Conservation (phyloP, 2,888 invertebrate genomes). For the Mactromeris polynyma region DNA sequence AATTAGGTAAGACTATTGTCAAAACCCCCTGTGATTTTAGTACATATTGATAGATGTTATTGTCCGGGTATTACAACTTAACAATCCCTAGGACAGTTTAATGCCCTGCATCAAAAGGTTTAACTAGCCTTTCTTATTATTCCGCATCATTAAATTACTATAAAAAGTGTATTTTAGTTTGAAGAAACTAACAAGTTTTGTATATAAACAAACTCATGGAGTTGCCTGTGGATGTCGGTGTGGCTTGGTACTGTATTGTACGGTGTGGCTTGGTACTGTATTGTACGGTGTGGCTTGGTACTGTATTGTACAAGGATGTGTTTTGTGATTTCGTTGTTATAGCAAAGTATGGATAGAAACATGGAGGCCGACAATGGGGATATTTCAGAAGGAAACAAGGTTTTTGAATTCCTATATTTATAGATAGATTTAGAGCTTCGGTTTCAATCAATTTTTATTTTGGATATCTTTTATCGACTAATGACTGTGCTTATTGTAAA, state of each 20-base stretch:
- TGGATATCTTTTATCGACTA: too few relatives aligned
- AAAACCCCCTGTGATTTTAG: constrained; percentile 20
- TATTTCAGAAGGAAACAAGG: neutral
- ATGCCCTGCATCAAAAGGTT: constrained; percentile 22
- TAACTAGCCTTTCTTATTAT: constrained; percentile 19
- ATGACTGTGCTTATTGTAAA: too few relatives aligned
- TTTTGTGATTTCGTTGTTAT: neutral
- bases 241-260: neutral
- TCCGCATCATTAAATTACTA: constrained; percentile 26
- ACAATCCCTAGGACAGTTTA: neutral
- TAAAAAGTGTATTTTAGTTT: constrained; percentile 22
- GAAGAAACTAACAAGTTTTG: constrained; percentile 20
- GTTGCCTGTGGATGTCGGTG: neutral
- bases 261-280: neutral
- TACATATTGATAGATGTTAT: constrained; percentile 18
- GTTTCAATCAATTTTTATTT: too few relatives aligned
- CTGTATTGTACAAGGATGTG: neutral
- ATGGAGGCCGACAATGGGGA: neutral
- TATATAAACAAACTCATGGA: neutral
- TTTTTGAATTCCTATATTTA: neutral
- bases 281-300: neutral
- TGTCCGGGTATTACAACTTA: constrained; percentile 19
- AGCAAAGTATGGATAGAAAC: neutral
- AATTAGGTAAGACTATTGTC: neutral
- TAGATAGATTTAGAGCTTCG: too few relatives aligned